phyloP scores from a whole-genome alignment of 1,140 invertebrate genomes.

The Drosophila nigrodunni region DNA sequence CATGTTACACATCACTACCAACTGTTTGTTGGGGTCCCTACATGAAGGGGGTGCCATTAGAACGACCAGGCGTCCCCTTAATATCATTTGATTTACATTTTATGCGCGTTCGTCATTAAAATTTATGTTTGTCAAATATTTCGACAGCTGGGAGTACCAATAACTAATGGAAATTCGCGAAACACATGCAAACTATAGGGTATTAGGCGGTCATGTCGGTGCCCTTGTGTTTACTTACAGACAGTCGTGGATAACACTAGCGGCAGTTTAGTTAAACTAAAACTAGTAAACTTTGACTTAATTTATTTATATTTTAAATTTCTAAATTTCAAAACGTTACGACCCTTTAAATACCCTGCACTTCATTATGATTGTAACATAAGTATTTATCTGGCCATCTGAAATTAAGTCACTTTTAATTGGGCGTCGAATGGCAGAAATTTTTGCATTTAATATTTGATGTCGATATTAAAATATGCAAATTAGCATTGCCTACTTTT shows the following conservation, averaged over 20 bases:
- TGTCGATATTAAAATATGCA: slow-evolving; percentile 74
- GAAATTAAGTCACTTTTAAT: slow-evolving; percentile 77
- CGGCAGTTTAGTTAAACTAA: too few relatives aligned
- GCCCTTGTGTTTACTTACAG: background rate
- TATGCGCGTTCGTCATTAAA: slow-evolving; percentile 75
- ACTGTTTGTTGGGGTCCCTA: background rate
- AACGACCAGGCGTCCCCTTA: slow-evolving; percentile 60
- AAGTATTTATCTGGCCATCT: slow-evolving; percentile 63
- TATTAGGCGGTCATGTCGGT: background rate
- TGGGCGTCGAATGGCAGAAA: slow-evolving; percentile 61
- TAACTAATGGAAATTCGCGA: slow-evolving; percentile 13
- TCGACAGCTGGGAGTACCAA: slow-evolving; percentile 56
- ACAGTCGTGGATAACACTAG: too few relatives aligned
- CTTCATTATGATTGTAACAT: slow-evolving; percentile 38
- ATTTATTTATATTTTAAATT: too few relatives aligned
- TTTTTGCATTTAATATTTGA: slow-evolving; percentile 63
- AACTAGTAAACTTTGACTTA: too few relatives aligned
- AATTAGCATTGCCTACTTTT: slow-evolving; percentile 60
- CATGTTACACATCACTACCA: slow-evolving; percentile 57
- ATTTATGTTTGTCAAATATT: slow-evolving; percentile 60
- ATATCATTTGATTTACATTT: slow-evolving; percentile 77
- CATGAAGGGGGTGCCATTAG: slow-evolving; percentile 54
- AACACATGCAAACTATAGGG: background rate
- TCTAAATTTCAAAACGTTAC: background rate
- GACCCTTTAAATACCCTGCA: background rate